phyloP scores from a whole-genome alignment of 2,888 invertebrate genomes.

The Hypomecis punctinalis region DNA sequence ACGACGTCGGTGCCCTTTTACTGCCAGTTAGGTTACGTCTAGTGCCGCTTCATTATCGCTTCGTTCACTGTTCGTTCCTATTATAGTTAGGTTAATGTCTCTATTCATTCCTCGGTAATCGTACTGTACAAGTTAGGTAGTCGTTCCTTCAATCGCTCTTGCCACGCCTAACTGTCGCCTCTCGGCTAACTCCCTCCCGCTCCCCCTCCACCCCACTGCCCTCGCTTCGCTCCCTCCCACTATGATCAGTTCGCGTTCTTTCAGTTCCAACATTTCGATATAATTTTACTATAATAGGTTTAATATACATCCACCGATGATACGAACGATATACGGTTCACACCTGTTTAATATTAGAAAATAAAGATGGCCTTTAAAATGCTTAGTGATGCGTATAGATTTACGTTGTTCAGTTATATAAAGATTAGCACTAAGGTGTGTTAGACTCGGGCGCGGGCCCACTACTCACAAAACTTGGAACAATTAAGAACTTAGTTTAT shows the following conservation, averaged over 20 bases:
- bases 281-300: conserved; percentile 66
- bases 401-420: conserved; percentile 83
- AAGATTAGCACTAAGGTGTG: conserved; percentile 73
- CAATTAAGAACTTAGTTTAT: conserved; percentile 84
- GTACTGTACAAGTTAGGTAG: conserved; percentile 50
- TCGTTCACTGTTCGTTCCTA: conserved; percentile 74
- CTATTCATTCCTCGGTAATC: conserved; percentile 74
- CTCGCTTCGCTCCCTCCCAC: conserved; percentile 34
- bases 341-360: conserved; percentile 80
- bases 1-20: conserved; percentile 65
- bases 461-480: conserved; percentile 76
- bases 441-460: conserved; percentile 67
- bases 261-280: conserved; percentile 65
- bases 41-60: conserved; percentile 51
- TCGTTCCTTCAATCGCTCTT: conserved; percentile 57
- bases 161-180: conserved; percentile 47
- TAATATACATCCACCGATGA: conserved; percentile 81
- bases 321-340: conserved; percentile 69
- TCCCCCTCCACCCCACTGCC: conserved; percentile 31
- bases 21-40: conserved; percentile 77
- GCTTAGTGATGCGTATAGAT: conserved; percentile 81
- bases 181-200: conserved; percentile 42
- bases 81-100: conserved; percentile 78
- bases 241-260: conserved; percentile 55
- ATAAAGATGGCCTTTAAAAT: conserved; percentile 80